phyloP scores from a whole-genome alignment of 2,113 vertebrate genomes.

The Chauna torquata region DNA sequence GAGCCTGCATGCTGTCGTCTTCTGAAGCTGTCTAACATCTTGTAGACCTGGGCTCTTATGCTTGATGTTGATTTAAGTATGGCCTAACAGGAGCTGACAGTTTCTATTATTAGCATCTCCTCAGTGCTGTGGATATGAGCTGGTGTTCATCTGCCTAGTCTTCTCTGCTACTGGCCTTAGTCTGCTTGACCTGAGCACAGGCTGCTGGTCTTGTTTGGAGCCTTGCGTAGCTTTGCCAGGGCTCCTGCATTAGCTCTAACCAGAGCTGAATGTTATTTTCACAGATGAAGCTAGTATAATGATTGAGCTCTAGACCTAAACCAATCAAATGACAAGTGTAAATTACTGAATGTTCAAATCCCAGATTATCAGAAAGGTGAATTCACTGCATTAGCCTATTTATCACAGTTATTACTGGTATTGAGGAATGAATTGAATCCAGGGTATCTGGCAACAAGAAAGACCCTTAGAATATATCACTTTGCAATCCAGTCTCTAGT shows the following conservation, averaged over 20 bases:
- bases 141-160: not conserved
- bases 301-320: not conserved
- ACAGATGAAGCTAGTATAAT: not conserved
- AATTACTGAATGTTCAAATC: not conserved
- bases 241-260: not conserved
- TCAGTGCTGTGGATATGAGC: not conserved
- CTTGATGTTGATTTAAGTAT: not conserved
- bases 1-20: not conserved
- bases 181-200: not conserved
- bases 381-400: not conserved
- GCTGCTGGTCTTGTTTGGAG: not conserved
- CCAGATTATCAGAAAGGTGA: not conserved
- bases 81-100: accelerated
- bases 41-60: not conserved
- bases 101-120: not conserved
- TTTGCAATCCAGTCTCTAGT: not conserved
- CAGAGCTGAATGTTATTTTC: not conserved
- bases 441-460: not conserved
- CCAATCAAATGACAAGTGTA: not conserved
- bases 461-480: not conserved
- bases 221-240: not conserved
- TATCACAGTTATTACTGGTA: not conserved
- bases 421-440: not conserved
- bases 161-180: not conserved
- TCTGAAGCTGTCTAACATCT: not conserved